phyloP scores from a whole-genome alignment of 2,888 invertebrate species.

The Escarpia spicata region DNA sequence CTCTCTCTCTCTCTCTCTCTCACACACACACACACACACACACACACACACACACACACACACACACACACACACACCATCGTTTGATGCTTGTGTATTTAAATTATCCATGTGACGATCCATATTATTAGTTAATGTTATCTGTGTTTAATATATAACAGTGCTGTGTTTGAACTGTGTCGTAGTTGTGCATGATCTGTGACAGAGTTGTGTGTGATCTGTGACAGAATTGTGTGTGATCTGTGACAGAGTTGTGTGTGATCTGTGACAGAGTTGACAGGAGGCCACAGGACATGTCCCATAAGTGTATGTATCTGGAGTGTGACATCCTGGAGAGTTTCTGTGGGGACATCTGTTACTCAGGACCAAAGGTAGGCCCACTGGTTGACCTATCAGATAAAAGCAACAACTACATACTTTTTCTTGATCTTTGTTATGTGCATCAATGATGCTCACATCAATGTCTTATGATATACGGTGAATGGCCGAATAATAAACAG shows the following conservation, averaged over 20 bases:
- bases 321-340: slow-evolving; percentile 57
- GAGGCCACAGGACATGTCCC: background rate
- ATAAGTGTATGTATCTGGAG: slow-evolving; percentile 59
- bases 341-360: slow-evolving; percentile 61
- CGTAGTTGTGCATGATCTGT: too few relatives aligned
- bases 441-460: too few relatives aligned
- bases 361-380: slow-evolving; percentile 57
- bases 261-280: slow-evolving; percentile 18
- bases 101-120: too few relatives aligned
- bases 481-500: too few relatives aligned
- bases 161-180: background rate
- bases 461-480: too few relatives aligned
- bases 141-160: background rate
- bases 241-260: background rate
- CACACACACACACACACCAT: too few relatives aligned
- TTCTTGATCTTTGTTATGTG: background rate
- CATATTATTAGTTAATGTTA: too few relatives aligned
- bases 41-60: too few relatives aligned
- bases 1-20: too few relatives aligned
- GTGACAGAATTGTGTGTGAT: too few relatives aligned
- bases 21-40: too few relatives aligned
- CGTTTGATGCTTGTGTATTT: too few relatives aligned
- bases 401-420: background rate
- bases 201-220: background rate
- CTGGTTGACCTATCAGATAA: background rate